Percentiles rank a stretch among this genome's conserved stretches.
phyloP scores from a whole-genome alignment of 2,888 invertebrate species.

The Brenthis daphne region DNA sequence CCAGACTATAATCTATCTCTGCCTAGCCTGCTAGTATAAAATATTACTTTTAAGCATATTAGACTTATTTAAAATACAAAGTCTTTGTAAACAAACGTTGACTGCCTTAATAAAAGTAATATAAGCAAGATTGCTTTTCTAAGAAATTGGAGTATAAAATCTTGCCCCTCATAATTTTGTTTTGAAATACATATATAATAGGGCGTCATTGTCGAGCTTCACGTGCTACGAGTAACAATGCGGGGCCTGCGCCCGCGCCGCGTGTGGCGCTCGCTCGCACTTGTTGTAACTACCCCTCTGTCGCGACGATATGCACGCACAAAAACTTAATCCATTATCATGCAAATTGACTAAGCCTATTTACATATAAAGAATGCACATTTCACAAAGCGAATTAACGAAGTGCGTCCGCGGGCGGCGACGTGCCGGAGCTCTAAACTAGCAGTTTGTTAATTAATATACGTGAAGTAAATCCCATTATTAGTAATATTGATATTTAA shows the following conservation, averaged over 20 bases:
- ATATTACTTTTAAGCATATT: no score
- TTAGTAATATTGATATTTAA: no score
- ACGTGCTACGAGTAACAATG: constrained; percentile 10
- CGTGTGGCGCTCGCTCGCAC: constrained; percentile 17
- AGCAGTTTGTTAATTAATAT: no score
- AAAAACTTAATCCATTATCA: constrained; percentile 1
- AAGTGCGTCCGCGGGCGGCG: background rate
- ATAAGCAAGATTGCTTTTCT: background rate
- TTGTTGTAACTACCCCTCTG: background rate
- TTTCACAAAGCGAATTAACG: constrained; percentile 11
- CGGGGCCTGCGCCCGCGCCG: constrained; percentile 6
- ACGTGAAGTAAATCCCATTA: no score
- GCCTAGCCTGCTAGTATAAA: no score
- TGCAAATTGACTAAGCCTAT: constrained; percentile 11
- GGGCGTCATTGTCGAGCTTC: constrained; percentile 1
- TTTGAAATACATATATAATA: constrained; percentile 4
- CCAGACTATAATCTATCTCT: no score
- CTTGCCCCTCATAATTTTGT: background rate
- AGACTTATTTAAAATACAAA: no score
- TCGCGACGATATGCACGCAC: background rate
- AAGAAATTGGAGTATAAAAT: background rate
- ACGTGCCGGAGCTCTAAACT: background rate
- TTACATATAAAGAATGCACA: constrained; percentile 9
- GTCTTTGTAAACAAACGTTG: no score
- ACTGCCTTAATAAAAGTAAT: no score